These are phyloP conservation scores for Cyphomyrus plagiostoma DNA, from an alignment of 2,113 vertebrate species.

Conservation along the genomic window DNA sequence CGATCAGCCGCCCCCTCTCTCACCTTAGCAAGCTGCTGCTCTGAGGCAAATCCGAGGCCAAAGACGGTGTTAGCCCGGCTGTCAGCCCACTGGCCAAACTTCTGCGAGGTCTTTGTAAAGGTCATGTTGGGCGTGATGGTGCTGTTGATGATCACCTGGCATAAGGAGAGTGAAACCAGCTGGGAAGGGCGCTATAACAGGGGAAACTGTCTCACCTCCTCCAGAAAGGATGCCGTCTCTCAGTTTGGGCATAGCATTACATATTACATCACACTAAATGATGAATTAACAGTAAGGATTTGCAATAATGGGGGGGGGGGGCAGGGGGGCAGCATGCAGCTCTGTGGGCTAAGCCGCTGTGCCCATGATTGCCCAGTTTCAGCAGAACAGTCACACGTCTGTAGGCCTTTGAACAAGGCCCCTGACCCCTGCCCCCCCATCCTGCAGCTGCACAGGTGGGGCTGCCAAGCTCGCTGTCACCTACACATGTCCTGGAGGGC, in stretches of 20 bases:
- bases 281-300: not conserved
- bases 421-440: not conserved
- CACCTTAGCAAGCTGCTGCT: constrained; percentile 90
- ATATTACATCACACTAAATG: not conserved
- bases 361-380: not conserved
- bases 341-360: not conserved
- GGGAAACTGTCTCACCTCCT: not conserved
- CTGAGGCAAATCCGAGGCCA: constrained; percentile 85
- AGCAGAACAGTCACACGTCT: not conserved
- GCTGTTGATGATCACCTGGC: constrained; percentile 96
- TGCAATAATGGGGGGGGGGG: not conserved
- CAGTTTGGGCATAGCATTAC: not conserved
- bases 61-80: constrained; percentile 96
- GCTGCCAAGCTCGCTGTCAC: not conserved
- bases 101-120: constrained; percentile 95
- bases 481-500: not conserved
- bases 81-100: constrained; percentile 97
- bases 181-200: not conserved
- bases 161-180: not conserved
- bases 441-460: not conserved
- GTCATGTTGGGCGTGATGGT: constrained; percentile 98
- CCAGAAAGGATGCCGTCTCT: not conserved
- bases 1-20: not conserved
- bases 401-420: not conserved
- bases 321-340: not conserved